phyloP scores from a whole-genome alignment of 2,113 vertebrate genomes.

The Poecile atricapillus region DNA sequence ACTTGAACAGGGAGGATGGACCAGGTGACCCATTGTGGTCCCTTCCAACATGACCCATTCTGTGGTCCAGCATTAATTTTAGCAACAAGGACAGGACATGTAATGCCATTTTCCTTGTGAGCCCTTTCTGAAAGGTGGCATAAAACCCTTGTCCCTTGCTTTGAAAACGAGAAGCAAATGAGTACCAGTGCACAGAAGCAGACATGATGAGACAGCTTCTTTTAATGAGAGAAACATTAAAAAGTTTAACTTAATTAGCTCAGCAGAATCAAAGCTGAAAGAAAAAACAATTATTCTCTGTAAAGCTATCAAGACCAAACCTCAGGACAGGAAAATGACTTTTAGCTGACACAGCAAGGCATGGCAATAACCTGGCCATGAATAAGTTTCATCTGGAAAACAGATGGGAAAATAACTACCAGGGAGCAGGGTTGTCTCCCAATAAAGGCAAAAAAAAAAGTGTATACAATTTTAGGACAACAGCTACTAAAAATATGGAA shows the following conservation, averaged over 20 bases:
- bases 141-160: background rate
- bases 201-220: background rate
- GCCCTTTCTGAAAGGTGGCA: background rate
- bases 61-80: background rate
- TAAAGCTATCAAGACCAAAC: background rate
- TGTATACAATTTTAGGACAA: background rate
- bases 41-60: background rate
- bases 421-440: background rate
- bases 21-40: background rate
- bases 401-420: rapidly evolving
- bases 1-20: background rate
- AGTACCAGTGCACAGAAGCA: background rate
- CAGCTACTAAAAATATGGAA: background rate
- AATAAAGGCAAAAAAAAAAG: background rate
- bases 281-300: background rate
- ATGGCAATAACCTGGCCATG: background rate
- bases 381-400: background rate
- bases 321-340: background rate
- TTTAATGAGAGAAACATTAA: background rate
- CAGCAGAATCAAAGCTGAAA: background rate
- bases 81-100: background rate
- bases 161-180: background rate
- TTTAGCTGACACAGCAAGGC: background rate
- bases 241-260: background rate
- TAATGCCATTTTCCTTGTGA: background rate